Evolutionary conservation across 2,113 vertebrate genomes (phyloP).

Genomic region (Chaenogobius annularis): DNA sequence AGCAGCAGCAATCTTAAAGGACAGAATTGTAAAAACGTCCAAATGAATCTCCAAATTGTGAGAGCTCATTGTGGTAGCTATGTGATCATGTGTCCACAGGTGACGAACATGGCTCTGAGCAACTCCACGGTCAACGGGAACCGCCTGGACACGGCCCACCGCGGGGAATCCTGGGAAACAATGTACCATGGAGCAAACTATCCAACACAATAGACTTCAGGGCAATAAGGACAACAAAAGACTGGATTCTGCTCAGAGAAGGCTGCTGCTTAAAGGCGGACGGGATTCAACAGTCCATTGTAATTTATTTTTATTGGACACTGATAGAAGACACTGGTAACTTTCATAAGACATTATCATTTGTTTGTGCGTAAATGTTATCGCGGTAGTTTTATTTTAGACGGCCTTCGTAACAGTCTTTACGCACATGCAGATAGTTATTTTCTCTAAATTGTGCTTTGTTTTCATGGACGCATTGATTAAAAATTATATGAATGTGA

Average conservation of each 20-base stretch:
- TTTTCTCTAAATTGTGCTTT: neutral
- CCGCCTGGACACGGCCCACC: conserved; percentile 11
- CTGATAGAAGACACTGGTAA: neutral
- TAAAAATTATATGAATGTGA: neutral
- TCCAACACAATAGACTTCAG: conserved; percentile 36
- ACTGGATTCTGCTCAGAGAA: neutral
- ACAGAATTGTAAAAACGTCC: neutral
- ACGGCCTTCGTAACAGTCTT: neutral
- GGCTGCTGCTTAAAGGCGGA: neutral
- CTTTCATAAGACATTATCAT: neutral
- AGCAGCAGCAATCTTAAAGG: neutral
- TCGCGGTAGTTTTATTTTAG: neutral
- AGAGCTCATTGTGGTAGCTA: neutral
- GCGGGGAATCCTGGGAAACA: conserved; percentile 26
- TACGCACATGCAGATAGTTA: neutral
- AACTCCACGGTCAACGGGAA: conserved; percentile 75
- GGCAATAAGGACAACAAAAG: conserved; percentile 13
- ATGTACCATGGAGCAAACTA: conserved; percentile 19
- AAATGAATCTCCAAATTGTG: neutral
- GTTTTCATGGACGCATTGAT: neutral
- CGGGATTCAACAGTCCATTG: neutral
- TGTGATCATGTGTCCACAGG: conserved; percentile 68
- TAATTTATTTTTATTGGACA: neutral
- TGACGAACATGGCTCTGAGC: conserved; percentile 56
- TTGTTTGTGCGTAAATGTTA: neutral